Conservation (phyloP, 1,140 invertebrate genomes). For the Drepana arcuata region DNA sequence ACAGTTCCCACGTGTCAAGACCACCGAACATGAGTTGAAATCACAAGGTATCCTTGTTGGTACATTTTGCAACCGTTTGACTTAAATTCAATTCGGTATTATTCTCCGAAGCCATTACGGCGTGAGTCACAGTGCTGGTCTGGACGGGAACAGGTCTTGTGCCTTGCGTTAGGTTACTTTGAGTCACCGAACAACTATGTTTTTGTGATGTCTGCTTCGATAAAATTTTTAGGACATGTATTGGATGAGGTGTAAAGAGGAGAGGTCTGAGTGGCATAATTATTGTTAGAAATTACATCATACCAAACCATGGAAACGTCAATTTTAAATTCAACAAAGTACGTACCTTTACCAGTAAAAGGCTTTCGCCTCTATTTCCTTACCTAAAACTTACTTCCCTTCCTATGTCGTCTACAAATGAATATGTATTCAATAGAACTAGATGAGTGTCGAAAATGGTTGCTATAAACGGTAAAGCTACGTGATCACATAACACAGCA, state of each 20-base stretch:
- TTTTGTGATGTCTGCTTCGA: conserved; percentile 3
- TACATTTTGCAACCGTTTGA: conserved; percentile 41
- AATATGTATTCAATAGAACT: too few species aligned
- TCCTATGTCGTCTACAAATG: too few species aligned
- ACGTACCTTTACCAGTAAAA: too few species aligned
- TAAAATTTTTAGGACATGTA: not conserved
- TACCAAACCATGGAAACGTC: too few species aligned
- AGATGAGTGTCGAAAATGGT: too few species aligned
- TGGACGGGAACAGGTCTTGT: conserved; percentile 37
- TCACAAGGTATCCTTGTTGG: conserved; percentile 13
- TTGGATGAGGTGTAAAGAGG: too few species aligned
- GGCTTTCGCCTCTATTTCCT: too few species aligned
- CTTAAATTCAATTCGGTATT: conserved; percentile 34
- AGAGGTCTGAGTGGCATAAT: too few species aligned
- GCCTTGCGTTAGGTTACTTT: conserved; percentile 20
- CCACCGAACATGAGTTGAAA: conserved; percentile 10
- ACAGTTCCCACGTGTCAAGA: conserved; percentile 17
- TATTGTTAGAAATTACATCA: too few species aligned
- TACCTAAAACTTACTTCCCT: too few species aligned
- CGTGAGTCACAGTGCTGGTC: conserved; percentile 33
- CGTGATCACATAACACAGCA: conserved; percentile 20
- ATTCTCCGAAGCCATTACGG: conserved; percentile 52
- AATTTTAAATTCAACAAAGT: too few species aligned
- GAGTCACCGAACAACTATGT: conserved; percentile 14
- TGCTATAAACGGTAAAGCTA: not conserved